These are phyloP conservation scores for Phymatocera aterrima DNA, from an alignment of 2,888 invertebrate genomes.

Conservation along the genomic window DNA sequence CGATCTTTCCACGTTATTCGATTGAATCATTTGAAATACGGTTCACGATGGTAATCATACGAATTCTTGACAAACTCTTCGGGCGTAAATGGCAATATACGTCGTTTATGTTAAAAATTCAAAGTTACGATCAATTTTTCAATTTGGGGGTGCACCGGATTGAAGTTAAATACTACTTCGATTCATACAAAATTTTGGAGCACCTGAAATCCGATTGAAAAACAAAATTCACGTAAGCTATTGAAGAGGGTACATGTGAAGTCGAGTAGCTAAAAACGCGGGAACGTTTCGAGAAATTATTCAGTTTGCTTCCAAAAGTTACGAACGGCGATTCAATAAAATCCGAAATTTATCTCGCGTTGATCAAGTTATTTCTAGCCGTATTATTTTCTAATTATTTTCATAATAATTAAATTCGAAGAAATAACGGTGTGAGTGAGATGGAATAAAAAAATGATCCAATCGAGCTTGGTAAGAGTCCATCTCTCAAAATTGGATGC, in stretches of 20 bases:
- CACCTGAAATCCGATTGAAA: too few relatives aligned
- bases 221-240: background rate
- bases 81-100: background rate
- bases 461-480: background rate
- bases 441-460: background rate
- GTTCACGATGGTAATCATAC: background rate
- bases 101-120: background rate
- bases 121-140: background rate
- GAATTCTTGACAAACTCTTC: background rate
- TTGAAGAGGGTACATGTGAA: background rate
- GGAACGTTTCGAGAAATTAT: background rate
- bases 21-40: background rate
- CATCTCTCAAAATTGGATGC: background rate
- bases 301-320: background rate
- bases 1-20: background rate
- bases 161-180: background rate
- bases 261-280: background rate
- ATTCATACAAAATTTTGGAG: background rate
- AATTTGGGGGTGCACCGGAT: background rate
- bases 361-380: background rate
- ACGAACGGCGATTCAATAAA: too few relatives aligned
- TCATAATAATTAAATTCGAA: background rate
- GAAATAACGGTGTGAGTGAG: background rate
- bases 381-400: background rate
- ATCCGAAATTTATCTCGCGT: background rate